Conservation (phyloP, 2,888 invertebrate genomes). For the Cephonodes hylas region DNA sequence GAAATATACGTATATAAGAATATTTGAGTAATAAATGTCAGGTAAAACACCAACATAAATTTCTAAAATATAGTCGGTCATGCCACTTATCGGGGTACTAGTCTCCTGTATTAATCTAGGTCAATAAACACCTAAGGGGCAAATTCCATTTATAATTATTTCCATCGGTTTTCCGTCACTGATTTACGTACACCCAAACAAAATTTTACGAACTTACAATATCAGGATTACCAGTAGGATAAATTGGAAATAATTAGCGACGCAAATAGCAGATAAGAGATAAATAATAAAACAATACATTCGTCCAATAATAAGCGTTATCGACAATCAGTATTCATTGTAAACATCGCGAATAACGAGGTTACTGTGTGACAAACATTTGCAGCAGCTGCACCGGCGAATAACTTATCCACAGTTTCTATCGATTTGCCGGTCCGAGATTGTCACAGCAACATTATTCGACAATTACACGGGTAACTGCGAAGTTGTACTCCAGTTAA, state of each 20-base stretch:
- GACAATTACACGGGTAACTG: not conserved
- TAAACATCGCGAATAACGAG: conserved; percentile 28
- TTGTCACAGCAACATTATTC: conserved; percentile 33
- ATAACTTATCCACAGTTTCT: conserved; percentile 45
- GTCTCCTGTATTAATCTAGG: no score
- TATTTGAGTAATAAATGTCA: no score
- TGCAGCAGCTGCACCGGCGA: conserved; percentile 48
- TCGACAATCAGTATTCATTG: conserved; percentile 2
- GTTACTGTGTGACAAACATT: conserved; percentile 34
- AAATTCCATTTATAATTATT: no score
- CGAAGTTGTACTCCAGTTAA: not conserved
- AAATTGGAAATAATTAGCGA: not conserved
- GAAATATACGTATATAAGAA: no score
- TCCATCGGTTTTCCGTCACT: not conserved
- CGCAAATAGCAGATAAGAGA: not conserved
- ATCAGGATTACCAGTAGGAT: no score
- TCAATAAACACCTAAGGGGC: no score
- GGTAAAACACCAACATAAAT: no score
- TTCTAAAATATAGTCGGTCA: no score
- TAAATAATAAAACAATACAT: conserved; percentile 3
- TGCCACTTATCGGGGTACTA: no score
- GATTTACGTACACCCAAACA: no score
- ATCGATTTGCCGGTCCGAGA: conserved; percentile 44
- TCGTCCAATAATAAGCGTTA: conserved; percentile 4
- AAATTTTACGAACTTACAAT: no score